These are phyloP conservation scores for Platypus cylindrus DNA, from an alignment of 2,888 invertebrate genomes.

Conservation along the genomic window DNA sequence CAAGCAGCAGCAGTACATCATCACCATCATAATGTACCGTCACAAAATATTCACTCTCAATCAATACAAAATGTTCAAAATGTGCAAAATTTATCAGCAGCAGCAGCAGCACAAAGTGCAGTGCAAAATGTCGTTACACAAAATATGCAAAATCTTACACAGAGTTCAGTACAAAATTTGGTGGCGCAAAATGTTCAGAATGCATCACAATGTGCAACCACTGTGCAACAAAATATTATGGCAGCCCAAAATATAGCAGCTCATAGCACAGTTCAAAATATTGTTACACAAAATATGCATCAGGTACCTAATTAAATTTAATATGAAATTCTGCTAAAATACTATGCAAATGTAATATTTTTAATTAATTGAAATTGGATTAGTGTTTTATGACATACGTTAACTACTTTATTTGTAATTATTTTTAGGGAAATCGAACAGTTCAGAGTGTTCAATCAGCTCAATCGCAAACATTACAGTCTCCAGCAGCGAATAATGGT, in stretches of 20 bases:
- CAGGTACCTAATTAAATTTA: constrained; percentile 5
- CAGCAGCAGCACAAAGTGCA: constrained; percentile 8
- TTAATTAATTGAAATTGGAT: no score
- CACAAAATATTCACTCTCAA: constrained; percentile 20
- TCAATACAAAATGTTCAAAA: constrained; percentile 16
- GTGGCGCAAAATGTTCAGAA: constrained; percentile 11
- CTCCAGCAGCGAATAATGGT: constrained; percentile 17
- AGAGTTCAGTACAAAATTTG: constrained; percentile 9
- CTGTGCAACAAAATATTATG: constrained; percentile 7
- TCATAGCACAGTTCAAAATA: constrained; percentile 12
- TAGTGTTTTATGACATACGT: no score
- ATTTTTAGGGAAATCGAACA: constrained; percentile 12
- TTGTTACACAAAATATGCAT: constrained; percentile 4
- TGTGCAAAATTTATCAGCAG: constrained; percentile 9
- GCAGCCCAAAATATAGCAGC: constrained; percentile 2
- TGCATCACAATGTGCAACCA: constrained; percentile 9
- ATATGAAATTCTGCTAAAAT: no score
- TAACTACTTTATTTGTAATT: background rate
- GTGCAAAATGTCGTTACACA: constrained; percentile 6
- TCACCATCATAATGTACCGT: constrained; percentile 18
- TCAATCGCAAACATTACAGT: constrained; percentile 15
- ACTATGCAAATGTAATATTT: no score
- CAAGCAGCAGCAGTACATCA: no score
- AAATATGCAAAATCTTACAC: constrained; percentile 6
- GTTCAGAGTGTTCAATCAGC: constrained; percentile 12